Conservation (phyloP, 2,113 vertebrate species). For the Carassius auratus region DNA sequence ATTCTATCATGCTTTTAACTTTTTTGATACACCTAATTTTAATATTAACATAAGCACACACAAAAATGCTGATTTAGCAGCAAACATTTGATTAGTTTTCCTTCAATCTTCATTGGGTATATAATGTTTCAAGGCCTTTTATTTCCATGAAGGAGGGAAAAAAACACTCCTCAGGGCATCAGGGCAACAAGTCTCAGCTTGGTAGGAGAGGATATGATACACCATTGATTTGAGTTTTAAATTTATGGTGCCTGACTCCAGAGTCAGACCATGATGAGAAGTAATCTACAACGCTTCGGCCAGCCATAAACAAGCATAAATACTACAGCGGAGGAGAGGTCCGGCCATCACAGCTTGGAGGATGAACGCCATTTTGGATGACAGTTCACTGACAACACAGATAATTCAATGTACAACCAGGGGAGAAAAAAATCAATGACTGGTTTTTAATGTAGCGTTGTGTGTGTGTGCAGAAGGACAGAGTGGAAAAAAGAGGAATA, state of each 20-base stretch:
- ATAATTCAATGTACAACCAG: constrained; percentile 51
- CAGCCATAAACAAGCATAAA: constrained; percentile 69
- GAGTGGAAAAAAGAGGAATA: constrained; percentile 44
- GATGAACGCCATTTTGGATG: constrained; percentile 48
- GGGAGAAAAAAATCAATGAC: constrained; percentile 52
- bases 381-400: constrained; percentile 50
- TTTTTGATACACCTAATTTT: not conserved
- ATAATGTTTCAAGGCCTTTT: constrained; percentile 50
- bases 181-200: constrained; percentile 69
- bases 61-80: constrained; percentile 15
- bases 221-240: constrained; percentile 77
- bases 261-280: constrained; percentile 69
- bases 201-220: constrained; percentile 72
- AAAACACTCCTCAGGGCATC: constrained; percentile 63
- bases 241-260: constrained; percentile 78
- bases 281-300: constrained; percentile 72
- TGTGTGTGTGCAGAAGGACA: constrained; percentile 21
- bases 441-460: constrained; percentile 28
- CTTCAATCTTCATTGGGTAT: constrained; percentile 1
- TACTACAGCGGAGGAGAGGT: constrained; percentile 25
- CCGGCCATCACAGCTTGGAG: constrained; percentile 49
- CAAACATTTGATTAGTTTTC: not conserved
- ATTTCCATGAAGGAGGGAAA: constrained; percentile 56
- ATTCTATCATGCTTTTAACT: not conserved
- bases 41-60: not conserved